Evolutionary conservation across 2,113 vertebrate species (phyloP), one percentile per base, ranked within the genome.

Genomic region (Rattus rattus): DNA sequence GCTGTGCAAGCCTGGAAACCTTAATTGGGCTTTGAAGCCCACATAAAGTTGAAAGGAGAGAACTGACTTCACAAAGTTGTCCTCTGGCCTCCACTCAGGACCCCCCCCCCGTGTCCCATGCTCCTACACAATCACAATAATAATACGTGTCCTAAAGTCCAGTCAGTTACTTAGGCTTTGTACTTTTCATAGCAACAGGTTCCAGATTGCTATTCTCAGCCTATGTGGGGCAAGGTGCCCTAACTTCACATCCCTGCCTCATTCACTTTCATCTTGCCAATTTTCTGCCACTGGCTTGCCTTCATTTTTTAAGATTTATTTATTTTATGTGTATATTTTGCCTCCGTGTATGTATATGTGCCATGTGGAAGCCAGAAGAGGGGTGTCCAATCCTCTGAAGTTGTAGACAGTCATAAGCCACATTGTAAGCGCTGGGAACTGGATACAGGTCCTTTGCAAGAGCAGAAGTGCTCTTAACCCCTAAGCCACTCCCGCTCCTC

Each of bases 121-220:
- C 28, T 54, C 28, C 54, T 9, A 36, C 30, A 80, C 59, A 90
- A 76, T 8, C 92, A 8, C 75, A 81, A 91, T 67, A 90, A 77
- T n/a, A 95, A 22, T 56, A 5, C 73, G 47, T 5, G 73, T n/a
- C 52, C 79, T n/a, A 94, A 85, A 93, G 95, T 52, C 91, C 36
- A 73, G 0, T 81, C n/a, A 81, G 0, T 96, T 92, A 84, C 67
- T 54, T 69, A 52, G 85, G 17, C 26, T 84, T 63, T 95, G 12
- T 95, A 73, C 28, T 52, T 86, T 72, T 76, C 92, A 17, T 2
- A 83, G 36, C 43, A 54, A 12, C 19, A 81, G 30, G 17, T 96
- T 90, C 52, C 33, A 80, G 20, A 14, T 47, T 70, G 17, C 80
- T 91, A 12, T 56, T 33, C 88, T 85, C 17, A 88, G 20, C 28